Base-by-base conservation (phyloP, 2,888 invertebrate species). In the Bibio marci region DNA sequence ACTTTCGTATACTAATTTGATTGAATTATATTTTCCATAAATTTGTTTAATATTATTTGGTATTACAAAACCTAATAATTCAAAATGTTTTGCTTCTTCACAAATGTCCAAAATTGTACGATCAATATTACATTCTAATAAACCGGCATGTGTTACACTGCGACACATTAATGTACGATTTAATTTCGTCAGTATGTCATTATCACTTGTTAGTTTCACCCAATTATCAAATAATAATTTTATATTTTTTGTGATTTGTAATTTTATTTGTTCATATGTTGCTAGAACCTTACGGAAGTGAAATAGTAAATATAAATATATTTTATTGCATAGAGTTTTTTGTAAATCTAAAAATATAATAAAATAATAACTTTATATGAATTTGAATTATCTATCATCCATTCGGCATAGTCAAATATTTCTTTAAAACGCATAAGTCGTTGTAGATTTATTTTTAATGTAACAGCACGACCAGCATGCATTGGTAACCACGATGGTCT, bases 81-180 rank as follows among this genome's bases (percentile, higher is more conserved):
- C 72, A 77, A 86, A 88, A 54, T 78, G 76, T 41, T 66, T 62
- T 0, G 78, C 75, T 58, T 88, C 83, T 44, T 70, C 67, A 52
- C 78, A 79, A 32, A 83, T 62, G 41, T 74, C 73, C 50, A 83
- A 53, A 38, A 82, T 62, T 0, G 41, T 37, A 1, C 71, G 69
- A 56, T 87, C 82, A 47, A 87, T 79, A 56, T 88, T 87, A 54
- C 78, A 78, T 54, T 82, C 79, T 43, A 88, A 55, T 35, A 81
- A 62, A 0, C 79, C 80, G 14, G 71, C 70, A 39, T 70, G 67
- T 4, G 63, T 62, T 14, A 59, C 54, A 52, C 79, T 81, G 44
- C 74, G 73, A 43, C 72, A 63, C 71, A 91, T 75, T 39, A 91
- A 60, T 1, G 80, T 76, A 32, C 73, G 70, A 49, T 85, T 77